Conservation (phyloP, 2,113 vertebrate species). For the Pachyramphus minor region DNA sequence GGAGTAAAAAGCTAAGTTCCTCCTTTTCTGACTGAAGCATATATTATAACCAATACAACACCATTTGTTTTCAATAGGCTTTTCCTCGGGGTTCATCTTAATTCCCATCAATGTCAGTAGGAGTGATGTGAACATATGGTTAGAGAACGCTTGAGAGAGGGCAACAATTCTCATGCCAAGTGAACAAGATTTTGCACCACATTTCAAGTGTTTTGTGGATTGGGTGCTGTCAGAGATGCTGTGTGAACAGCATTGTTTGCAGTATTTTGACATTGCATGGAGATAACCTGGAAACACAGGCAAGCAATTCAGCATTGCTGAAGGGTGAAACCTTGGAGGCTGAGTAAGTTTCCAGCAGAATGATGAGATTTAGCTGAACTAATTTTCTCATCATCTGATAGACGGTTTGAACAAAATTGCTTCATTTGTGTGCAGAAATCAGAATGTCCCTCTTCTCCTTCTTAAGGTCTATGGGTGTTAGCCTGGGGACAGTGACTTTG, state of each 20-base stretch:
- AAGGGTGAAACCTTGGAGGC: not conserved
- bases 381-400: not conserved
- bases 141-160: conserved; percentile 28
- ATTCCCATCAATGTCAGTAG: conserved; percentile 33
- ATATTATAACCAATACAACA: not conserved
- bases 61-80: not conserved
- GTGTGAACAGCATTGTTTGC: conserved; percentile 4
- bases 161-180: conserved; percentile 16
- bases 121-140: conserved; percentile 54
- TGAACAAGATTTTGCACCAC: conserved; percentile 9
- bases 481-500: not conserved
- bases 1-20: not conserved
- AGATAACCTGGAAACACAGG: not conserved
- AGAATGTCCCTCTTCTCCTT: not conserved
- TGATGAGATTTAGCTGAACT: not conserved
- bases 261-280: conserved; percentile 16
- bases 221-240: not conserved
- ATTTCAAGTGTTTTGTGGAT: not conserved
- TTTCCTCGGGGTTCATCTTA: not conserved
- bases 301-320: not conserved
- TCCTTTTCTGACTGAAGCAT: not conserved
- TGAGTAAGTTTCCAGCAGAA: not conserved
- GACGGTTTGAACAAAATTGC: not conserved
- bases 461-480: not conserved
- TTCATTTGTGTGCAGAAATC: not conserved